A percentile compares a stretch with the other conserved stretches of the same genome.
phyloP scores from a whole-genome alignment of 1,140 invertebrate species.

The Lineus longissimus region DNA sequence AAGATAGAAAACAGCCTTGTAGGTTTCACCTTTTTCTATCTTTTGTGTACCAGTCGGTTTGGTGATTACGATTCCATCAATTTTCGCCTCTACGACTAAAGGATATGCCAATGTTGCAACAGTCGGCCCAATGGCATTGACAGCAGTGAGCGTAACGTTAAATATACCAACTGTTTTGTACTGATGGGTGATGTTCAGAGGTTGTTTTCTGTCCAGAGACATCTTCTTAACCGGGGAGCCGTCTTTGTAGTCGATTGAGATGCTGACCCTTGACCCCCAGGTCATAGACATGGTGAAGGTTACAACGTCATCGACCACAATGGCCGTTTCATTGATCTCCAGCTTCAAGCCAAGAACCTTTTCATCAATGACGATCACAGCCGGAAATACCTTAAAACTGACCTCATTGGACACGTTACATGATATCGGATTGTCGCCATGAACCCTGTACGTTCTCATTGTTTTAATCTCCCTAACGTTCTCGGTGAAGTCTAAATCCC shows the following conservation, averaged over 20 bases:
- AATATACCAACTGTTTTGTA: constrained; percentile 21
- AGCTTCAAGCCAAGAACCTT: constrained; percentile 16
- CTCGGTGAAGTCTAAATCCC: too few relatives aligned
- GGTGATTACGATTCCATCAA: not conserved
- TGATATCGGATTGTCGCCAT: too few relatives aligned
- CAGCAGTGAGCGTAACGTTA: constrained; percentile 13
- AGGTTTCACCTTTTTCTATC: too few relatives aligned
- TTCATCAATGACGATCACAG: constrained; percentile 25
- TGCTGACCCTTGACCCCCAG: constrained; percentile 21
- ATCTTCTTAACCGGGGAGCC: not conserved
- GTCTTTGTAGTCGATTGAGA: constrained; percentile 19
- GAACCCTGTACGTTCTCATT: too few relatives aligned
- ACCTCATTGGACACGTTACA: constrained; percentile 27
- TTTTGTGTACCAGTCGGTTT: too few relatives aligned
- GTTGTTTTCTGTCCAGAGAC: too few relatives aligned
- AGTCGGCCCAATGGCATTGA: constrained; percentile 17
- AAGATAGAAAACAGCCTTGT: constrained; percentile 15
- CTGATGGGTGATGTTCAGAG: not conserved
- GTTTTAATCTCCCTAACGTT: too few relatives aligned
- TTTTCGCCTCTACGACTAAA: not conserved
- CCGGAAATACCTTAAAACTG: constrained; percentile 19
- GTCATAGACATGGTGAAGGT: constrained; percentile 20
- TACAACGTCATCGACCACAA: not conserved
- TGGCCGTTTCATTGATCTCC: not conserved
- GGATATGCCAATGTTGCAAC: not conserved